Evolutionary conservation across 1,140 invertebrate genomes (phyloP), one percentile per base, ranked within the genome.

Genomic region (Bombus terrestris): DNA sequence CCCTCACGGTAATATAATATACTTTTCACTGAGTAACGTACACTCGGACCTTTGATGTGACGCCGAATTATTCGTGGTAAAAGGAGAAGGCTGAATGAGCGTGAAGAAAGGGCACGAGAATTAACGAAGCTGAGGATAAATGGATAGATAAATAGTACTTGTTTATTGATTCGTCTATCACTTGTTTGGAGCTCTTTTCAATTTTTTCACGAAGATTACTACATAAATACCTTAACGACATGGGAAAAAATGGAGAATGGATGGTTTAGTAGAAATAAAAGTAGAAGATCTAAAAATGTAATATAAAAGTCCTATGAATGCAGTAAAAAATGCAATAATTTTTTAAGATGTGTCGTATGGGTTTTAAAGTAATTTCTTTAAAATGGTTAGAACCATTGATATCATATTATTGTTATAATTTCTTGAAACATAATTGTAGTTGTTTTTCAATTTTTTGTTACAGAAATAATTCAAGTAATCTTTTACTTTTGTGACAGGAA

Each of bases 1-100:
- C 90, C 32, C 88, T 86, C 57, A 71, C 59, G 64, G 68, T 76
- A 79, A 83, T 62, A 83, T 81, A 86, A 80, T 68, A 79, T 87
- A 89, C 72, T 69, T 86, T 43, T 41, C 72, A 76, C 64, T 80
- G 83, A 53, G 22, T 13, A 35, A 25, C 15, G 15, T 76, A 57
- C 15, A 71, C 66, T 74, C 76, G 81, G 73, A 69, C 2, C 25
- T 53, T 59, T 57, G 62, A 68, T n/a, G 62, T 18, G 62, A 32
- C 25, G 32, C 15, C 28, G 62, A 86, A 82, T 80, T 80, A 79
- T 89, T 71, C 71, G 35, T 18, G 72, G 32, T 43, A 9, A 62
- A 72, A 74, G 28, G 69, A 84, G 57, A 28, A 47, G 80, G 35
- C 18, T 47, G 66, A 32, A 81, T 74, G 59, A 81, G 28, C 25